Conservation (phyloP, 1,140 invertebrate species). For the Helicoverpa zea region DNA sequence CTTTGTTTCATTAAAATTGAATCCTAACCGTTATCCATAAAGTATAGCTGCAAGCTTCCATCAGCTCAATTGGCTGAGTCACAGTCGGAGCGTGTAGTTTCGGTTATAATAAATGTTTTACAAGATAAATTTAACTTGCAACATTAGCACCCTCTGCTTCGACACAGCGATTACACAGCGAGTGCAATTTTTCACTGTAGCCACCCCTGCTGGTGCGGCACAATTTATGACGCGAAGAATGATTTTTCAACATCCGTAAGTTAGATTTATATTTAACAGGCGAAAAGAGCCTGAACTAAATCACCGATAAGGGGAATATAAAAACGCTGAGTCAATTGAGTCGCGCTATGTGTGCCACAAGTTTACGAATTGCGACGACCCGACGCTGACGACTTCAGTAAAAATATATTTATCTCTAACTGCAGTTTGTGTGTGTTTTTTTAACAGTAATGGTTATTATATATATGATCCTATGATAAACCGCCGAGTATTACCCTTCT, state of each 20-base stretch:
- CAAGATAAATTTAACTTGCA: conserved; percentile 77
- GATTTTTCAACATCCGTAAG: conserved; percentile 79
- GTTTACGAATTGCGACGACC: conserved; percentile 27
- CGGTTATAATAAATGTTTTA: conserved; percentile 76
- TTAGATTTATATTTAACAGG: conserved; percentile 77
- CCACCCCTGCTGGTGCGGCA: conserved; percentile 69
- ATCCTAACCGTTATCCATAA: background rate
- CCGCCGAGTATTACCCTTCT: too few relatives aligned
- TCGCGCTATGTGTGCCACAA: conserved; percentile 34
- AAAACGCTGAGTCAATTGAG: conserved; percentile 55
- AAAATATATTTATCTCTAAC: conserved; percentile 30
- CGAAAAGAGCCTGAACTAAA: conserved; percentile 56
- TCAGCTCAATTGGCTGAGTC: conserved; percentile 55
- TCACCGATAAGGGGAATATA: conserved; percentile 54
- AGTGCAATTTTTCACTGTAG: conserved; percentile 77
- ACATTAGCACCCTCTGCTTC: conserved; percentile 76
- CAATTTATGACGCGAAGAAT: conserved; percentile 78
- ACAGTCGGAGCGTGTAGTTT: conserved; percentile 63
- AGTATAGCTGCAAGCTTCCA: conserved; percentile 33
- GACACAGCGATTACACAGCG: conserved; percentile 75
- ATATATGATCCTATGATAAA: too few relatives aligned
- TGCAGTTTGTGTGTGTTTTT: background rate
- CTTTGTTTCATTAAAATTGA: conserved; percentile 10
- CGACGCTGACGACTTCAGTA: background rate
- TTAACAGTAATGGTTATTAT: background rate